Percentiles rank a stretch among this genome's conserved stretches.
phyloP scores from a whole-genome alignment of 2,888 invertebrate genomes.

The Agriopis marginaria region DNA sequence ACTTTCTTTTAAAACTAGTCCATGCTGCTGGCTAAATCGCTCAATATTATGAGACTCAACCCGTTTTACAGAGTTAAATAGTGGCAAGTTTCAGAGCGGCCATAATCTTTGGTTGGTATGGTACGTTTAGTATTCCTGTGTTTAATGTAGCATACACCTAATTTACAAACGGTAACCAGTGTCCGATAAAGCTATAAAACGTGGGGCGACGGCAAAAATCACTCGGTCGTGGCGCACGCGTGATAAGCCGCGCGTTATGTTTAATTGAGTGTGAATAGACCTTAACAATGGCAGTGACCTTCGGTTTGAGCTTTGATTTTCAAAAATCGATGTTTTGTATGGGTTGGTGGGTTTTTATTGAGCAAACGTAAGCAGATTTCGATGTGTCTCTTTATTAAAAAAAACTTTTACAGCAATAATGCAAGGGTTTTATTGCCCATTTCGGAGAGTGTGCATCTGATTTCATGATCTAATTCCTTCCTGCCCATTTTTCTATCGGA shows the following conservation, averaged over 20 bases:
- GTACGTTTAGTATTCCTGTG: slow-evolving; percentile 27
- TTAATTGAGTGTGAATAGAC: slow-evolving; percentile 51
- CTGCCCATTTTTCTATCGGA: no score
- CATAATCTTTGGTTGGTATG: background rate
- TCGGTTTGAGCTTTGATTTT: slow-evolving; percentile 31
- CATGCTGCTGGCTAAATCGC: no score
- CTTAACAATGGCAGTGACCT: slow-evolving; percentile 49
- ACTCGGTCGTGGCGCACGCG: slow-evolving; percentile 39
- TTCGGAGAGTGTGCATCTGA: no score
- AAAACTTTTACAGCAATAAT: no score
- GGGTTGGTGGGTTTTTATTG: background rate
- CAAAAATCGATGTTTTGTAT: slow-evolving; percentile 5
- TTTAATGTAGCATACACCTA: slow-evolving; percentile 42
- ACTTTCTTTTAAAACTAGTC: no score
- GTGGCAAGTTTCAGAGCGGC: background rate
- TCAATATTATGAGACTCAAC: no score
- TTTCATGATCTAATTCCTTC: no score
- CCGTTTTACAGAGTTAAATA: no score
- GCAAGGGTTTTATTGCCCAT: no score
- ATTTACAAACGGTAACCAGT: slow-evolving; percentile 30
- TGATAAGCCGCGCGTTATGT: slow-evolving; percentile 48
- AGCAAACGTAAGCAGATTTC: background rate
- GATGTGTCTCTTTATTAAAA: background rate
- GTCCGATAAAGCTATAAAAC: slow-evolving; percentile 45
- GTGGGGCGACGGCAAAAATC: slow-evolving; percentile 38